phyloP scores from a whole-genome alignment of 1,140 invertebrate species.

The Zaprionus ornatus region DNA sequence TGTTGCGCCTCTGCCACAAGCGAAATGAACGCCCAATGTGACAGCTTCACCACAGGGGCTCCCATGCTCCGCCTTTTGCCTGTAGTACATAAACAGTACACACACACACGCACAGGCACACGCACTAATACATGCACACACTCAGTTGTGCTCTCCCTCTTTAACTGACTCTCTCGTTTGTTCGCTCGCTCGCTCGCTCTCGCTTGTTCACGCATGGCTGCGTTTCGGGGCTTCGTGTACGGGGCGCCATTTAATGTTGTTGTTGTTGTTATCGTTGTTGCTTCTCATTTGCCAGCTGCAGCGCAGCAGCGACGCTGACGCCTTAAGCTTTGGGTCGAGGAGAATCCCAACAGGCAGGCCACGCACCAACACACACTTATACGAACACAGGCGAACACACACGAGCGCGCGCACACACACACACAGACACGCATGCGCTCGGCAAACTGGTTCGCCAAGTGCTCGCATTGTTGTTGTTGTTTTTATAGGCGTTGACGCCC shows the following conservation, averaged over 20 bases:
- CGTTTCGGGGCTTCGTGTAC: slow-evolving; percentile 28
- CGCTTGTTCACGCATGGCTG: slow-evolving; percentile 50
- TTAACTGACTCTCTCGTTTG: slow-evolving; percentile 22
- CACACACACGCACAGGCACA: neutral
- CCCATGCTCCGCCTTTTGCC: slow-evolving; percentile 75
- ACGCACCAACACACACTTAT: slow-evolving; percentile 39
- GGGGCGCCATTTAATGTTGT: slow-evolving; percentile 76
- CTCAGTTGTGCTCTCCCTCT: slow-evolving; percentile 18
- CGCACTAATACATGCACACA: slow-evolving; percentile 37
- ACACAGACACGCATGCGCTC: slow-evolving; percentile 41
- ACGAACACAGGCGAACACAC: slow-evolving; percentile 7
- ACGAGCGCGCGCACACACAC: slow-evolving; percentile 18
- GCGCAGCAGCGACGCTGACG: slow-evolving; percentile 44
- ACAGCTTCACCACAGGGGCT: slow-evolving; percentile 44
- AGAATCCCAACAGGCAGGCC: slow-evolving; percentile 73
- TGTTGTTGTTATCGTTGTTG: slow-evolving; percentile 33
- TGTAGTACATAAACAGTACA: slow-evolving; percentile 27
- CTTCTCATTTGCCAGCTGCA: slow-evolving; percentile 67
- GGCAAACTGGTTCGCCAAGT: slow-evolving; percentile 73
- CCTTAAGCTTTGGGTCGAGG: slow-evolving; percentile 34
- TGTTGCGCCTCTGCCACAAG: slow-evolving; percentile 15
- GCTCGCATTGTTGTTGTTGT: slow-evolving; percentile 40
- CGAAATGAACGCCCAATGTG: slow-evolving; percentile 50
- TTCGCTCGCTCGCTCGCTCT: slow-evolving; percentile 23
- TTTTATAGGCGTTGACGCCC: slow-evolving; percentile 61